A percentile compares a stretch with the other conserved stretches of the same genome.
These are phyloP conservation scores for Lepidocyrtinus sp. DNA, from an alignment of 2,888 invertebrate species.

Conservation along the genomic window DNA sequence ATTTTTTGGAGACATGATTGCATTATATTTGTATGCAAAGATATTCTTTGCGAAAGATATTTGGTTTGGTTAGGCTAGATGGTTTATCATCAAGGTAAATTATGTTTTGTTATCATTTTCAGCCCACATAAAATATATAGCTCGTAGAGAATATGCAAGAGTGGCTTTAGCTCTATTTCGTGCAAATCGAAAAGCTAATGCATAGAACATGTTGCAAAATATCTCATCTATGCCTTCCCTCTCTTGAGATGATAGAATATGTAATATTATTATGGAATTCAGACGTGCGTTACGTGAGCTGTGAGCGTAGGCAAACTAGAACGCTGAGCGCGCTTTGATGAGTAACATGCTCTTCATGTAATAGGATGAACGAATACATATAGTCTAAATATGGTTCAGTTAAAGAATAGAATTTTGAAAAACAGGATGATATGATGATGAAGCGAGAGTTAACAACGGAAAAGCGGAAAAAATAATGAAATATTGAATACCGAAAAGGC, in stretches of 20 bases:
- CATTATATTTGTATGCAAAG: no score
- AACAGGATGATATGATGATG: no score
- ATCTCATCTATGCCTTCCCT: not conserved
- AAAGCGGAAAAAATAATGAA: not conserved
- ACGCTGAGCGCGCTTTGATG: not conserved
- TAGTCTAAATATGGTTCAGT: not conserved
- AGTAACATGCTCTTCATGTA: no score
- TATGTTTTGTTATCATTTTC: conserved; percentile 14
- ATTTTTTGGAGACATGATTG: no score
- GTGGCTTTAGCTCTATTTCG: conserved; percentile 29
- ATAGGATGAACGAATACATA: no score
- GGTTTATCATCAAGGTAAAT: conserved; percentile 3
- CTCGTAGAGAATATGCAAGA: no score
- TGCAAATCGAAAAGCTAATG: conserved; percentile 48
- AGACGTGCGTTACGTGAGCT: not conserved
- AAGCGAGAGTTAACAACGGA: not conserved
- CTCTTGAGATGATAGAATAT: not conserved
- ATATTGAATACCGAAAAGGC: not conserved
- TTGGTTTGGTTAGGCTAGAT: no score
- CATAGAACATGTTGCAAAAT: conserved; percentile 24
- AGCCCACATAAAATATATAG: not conserved
- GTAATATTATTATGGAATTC: not conserved
- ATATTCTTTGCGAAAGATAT: no score
- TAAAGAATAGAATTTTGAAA: not conserved
- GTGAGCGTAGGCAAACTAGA: not conserved